phyloP scores from a whole-genome alignment of 1,140 invertebrate genomes.

The Drosophila athabasca region DNA sequence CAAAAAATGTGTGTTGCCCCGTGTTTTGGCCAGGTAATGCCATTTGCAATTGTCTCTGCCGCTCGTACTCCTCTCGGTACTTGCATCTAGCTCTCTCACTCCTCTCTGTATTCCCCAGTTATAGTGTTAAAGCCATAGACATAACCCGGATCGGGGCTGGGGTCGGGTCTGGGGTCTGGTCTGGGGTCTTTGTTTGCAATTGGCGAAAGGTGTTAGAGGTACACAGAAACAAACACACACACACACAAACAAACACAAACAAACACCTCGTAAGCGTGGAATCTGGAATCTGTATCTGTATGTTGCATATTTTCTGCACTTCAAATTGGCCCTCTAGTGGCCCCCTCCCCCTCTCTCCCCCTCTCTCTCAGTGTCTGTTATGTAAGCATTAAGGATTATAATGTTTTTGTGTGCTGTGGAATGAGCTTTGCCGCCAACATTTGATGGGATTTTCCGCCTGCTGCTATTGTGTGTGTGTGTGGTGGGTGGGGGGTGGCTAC shows the following conservation, averaged over 20 bases:
- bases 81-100: background rate
- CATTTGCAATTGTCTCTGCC: constrained; percentile 50
- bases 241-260: background rate
- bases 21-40: constrained; percentile 52
- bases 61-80: too few relatives aligned
- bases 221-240: background rate
- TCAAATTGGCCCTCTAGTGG: background rate
- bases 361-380: background rate
- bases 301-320: constrained; percentile 34
- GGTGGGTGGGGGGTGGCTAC: too few relatives aligned
- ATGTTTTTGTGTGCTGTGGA: background rate
- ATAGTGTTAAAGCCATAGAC: constrained; percentile 10
- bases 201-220: constrained; percentile 65
- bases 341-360: too few relatives aligned
- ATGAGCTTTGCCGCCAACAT: too few relatives aligned
- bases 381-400: constrained; percentile 17
- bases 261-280: too few relatives aligned
- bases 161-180: too few relatives aligned
- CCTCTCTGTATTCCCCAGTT: too few relatives aligned
- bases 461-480: too few relatives aligned
- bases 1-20: constrained; percentile 50
- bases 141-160: constrained; percentile 1
- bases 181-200: constrained; percentile 50
- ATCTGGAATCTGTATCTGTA: constrained; percentile 9
- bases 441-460: too few relatives aligned